Percentiles rank a stretch among this genome's conserved stretches.
Conservation (phyloP, 2,797 vertebrate species). For the Echeneis naucrates region DNA sequence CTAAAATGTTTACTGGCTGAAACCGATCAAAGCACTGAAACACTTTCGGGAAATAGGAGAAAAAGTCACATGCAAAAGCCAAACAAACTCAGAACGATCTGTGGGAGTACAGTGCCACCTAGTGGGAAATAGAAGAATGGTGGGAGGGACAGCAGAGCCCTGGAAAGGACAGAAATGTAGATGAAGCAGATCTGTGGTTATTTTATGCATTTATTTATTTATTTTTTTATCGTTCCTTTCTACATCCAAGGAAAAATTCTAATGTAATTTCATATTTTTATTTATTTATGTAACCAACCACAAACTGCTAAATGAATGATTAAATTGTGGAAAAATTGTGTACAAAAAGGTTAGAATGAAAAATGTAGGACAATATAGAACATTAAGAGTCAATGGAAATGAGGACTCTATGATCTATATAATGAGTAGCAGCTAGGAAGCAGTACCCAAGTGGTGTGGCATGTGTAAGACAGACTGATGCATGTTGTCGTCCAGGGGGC, state of each 20-base stretch:
- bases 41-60: slow-evolving; percentile 52
- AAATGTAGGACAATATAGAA: slow-evolving; percentile 1
- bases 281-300: neutral
- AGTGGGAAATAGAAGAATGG: slow-evolving; percentile 52
- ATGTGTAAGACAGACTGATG: slow-evolving; percentile 87
- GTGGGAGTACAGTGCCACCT: slow-evolving; percentile 60
- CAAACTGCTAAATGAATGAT: neutral
- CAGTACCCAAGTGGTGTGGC: slow-evolving; percentile 84
- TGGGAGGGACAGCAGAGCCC: neutral
- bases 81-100: slow-evolving; percentile 29
- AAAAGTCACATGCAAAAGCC: slow-evolving; percentile 58
- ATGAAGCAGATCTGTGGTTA: slow-evolving; percentile 4
- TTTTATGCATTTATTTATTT: no score
- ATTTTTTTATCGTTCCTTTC: no score
- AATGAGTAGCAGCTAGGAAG: slow-evolving; percentile 72
- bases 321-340: neutral
- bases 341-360: slow-evolving; percentile 24
- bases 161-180: slow-evolving; percentile 20
- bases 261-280: neutral
- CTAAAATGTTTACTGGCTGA: slow-evolving; percentile 11
- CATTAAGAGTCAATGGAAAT: slow-evolving; percentile 34
- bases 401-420: slow-evolving; percentile 37
- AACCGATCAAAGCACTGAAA: slow-evolving; percentile 30
- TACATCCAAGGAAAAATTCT: slow-evolving; percentile 11
- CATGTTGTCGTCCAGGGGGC: slow-evolving; percentile 86